Evolutionary conservation across 2,113 vertebrate species (phyloP), one percentile per base, ranked within the genome.

Genomic region (Bungarus multicinctus): DNA sequence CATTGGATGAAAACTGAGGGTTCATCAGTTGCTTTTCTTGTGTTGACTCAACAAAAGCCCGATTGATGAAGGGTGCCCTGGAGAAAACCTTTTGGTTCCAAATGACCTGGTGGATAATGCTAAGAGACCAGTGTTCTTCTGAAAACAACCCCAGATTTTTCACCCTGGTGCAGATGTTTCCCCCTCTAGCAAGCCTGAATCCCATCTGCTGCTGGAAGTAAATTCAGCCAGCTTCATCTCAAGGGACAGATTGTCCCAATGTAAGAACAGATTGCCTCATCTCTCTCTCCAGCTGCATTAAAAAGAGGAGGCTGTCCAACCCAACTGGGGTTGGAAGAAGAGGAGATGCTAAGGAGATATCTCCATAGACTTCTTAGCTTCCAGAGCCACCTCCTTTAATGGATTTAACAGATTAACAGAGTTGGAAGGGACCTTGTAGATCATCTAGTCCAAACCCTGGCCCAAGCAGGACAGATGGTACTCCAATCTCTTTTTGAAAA

Each of bases 161-260:
- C 7, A 89, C 0, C 0, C 0, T 1, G 89, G 81, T 91, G 90
- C 74, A 54, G 92, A 93, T 94, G 89, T 64, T 64, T 93, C 91
- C 86, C 91, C 91, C 64, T 91, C 22, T 64, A 93, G 93, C 57
- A 90, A 92, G 94, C 95, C 25, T 92, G 94, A 92, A 92, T 95
- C 95, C 94, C 90, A 92, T 14, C 20, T 23, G 22, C 45, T 95
- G 94, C 87, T 91, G 95, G 93, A 88, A 85, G 47, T 89, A 86
- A 58, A 64, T n/a, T 50, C 43, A 47, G 43, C 25, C 16, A 89
- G 27, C 43, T 2, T 60, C 3, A 0, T 45, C 89, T 30, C 58
- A 8, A 58, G 55, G 34, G 88, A 23, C 23, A 30, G 5, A 58
- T 89, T 58, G 88, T 89, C 88, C 87, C 54, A 89, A 25, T 18